These are phyloP conservation scores for Sapayoa aenigma DNA, from an alignment of 2,113 vertebrate species.

Conservation along the genomic window DNA sequence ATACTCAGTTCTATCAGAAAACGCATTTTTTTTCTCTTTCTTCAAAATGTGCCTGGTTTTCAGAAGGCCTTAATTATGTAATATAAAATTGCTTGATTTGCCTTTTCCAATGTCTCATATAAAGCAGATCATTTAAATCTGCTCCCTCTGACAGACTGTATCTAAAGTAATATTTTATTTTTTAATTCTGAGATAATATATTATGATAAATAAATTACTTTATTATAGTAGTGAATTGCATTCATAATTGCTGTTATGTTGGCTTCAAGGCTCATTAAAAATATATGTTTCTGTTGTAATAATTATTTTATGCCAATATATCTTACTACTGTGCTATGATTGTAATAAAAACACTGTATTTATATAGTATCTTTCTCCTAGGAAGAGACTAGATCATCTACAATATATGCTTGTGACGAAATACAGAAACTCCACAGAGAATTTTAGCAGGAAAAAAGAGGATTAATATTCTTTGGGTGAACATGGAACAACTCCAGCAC, in stretches of 20 bases:
- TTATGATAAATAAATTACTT: slow-evolving; percentile 19
- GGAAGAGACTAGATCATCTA: not conserved
- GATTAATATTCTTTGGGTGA: not conserved
- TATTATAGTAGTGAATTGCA: not conserved
- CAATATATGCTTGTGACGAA: not conserved
- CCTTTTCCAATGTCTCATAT: not conserved
- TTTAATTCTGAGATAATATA: not conserved
- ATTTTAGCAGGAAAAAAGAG: not conserved
- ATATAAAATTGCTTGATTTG: not conserved
- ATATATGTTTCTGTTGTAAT: not conserved
- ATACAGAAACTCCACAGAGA: not conserved
- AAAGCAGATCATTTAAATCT: not conserved
- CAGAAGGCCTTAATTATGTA: not conserved
- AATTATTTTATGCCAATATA: not conserved
- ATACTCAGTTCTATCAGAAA: not conserved
- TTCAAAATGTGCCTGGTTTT: not conserved
- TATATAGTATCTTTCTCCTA: not conserved
- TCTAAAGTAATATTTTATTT: slow-evolving; percentile 15
- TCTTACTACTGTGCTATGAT: not conserved
- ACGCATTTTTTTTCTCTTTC: not conserved
- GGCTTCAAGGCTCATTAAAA: not conserved
- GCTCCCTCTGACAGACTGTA: not conserved
- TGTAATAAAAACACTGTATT: not conserved
- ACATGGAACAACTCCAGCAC: not conserved
- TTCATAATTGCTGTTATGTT: not conserved